These are phyloP conservation scores for Pangasianodon hypophthalmus DNA, from an alignment of 2,113 vertebrate species.

Conservation along the genomic window DNA sequence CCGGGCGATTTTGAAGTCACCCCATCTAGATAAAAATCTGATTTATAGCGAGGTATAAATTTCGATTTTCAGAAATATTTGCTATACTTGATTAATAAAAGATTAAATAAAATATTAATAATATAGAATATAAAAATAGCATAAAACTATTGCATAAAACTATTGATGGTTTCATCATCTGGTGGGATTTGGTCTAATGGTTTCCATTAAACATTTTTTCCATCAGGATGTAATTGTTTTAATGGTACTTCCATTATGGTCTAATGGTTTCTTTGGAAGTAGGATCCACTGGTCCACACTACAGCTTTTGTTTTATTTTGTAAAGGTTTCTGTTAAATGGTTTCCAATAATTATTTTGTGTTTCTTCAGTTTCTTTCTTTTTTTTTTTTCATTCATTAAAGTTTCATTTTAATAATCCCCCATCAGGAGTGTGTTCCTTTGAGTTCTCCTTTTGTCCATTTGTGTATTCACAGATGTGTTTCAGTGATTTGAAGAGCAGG, in stretches of 20 bases:
- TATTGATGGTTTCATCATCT: neutral
- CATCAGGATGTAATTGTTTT: neutral
- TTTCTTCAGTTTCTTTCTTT: no score
- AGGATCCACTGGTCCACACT: neutral
- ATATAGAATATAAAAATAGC: neutral
- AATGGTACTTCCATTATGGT: neutral
- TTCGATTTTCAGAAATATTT: neutral
- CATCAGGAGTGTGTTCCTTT: neutral
- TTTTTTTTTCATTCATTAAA: no score
- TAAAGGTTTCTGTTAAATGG: neutral
- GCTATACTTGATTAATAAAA: neutral
- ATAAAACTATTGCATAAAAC: no score
- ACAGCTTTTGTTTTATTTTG: neutral
- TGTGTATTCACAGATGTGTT: neutral
- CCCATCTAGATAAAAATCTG: neutral
- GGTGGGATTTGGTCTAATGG: neutral
- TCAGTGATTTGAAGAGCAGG: neutral
- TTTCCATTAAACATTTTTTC: neutral
- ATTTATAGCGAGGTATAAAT: neutral
- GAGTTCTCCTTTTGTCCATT: neutral
- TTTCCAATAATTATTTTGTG: neutral
- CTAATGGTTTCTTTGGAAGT: neutral
- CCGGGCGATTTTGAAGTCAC: neutral
- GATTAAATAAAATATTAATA: neutral
- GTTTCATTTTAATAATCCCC: neutral